phyloP scores from a whole-genome alignment of 2,888 invertebrate species.

The Drosophila neotestacea region DNA sequence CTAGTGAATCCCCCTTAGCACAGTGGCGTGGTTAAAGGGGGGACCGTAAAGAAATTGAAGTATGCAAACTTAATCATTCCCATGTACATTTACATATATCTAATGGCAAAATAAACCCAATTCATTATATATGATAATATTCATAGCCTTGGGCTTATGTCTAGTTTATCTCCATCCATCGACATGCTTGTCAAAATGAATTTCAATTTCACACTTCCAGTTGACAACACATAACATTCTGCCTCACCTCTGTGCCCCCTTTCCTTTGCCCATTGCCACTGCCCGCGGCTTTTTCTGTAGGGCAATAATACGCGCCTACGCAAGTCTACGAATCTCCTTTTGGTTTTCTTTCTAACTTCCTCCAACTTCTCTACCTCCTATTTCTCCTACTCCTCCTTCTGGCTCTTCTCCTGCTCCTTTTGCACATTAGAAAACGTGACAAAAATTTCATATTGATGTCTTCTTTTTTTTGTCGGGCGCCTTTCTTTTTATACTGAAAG shows the following conservation, averaged over 20 bases:
- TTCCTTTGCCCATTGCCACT: constrained; percentile 18
- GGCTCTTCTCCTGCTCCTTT: constrained; percentile 3
- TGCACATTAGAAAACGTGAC: constrained; percentile 79
- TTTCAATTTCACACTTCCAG: constrained; percentile 69
- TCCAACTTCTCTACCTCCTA: not conserved
- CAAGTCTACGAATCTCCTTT: constrained; percentile 15
- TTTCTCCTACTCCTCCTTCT: constrained; percentile 1
- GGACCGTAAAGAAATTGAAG: constrained; percentile 4
- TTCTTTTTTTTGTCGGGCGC: constrained; percentile 43
- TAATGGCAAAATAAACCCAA: constrained; percentile 23
- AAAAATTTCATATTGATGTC: constrained; percentile 79
- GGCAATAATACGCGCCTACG: constrained; percentile 31
- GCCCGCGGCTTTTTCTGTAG: constrained; percentile 36
- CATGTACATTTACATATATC: constrained; percentile 13
- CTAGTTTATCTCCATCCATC: not conserved
- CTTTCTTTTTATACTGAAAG: not conserved
- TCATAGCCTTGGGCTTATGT: constrained; percentile 2
- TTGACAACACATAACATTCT: constrained; percentile 35
- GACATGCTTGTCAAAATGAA: constrained; percentile 42
- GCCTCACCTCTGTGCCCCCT: not conserved
- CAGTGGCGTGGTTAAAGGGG: constrained; percentile 34
- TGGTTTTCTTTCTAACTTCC: constrained; percentile 5
- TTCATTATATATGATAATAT: constrained; percentile 26
- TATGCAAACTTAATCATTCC: constrained; percentile 18
- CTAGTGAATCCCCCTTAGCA: constrained; percentile 1